Conservation (phyloP, 2,888 invertebrate species). For the Physocephala rufipes region DNA sequence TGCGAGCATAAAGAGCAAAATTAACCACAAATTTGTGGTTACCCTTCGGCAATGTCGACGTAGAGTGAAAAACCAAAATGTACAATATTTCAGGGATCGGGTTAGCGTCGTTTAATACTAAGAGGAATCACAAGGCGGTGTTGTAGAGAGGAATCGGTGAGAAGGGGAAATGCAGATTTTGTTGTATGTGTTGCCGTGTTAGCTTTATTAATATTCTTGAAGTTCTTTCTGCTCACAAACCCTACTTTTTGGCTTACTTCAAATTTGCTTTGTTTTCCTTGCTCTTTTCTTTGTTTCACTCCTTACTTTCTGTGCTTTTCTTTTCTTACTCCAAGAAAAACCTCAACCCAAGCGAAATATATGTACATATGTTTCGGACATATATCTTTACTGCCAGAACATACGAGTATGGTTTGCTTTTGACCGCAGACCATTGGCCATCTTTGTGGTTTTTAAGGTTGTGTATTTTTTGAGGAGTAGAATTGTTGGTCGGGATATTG, state of each 20-base stretch:
- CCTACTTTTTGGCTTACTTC: neutral
- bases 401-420: no score
- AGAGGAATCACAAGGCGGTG: constrained; percentile 2
- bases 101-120: constrained; percentile 19
- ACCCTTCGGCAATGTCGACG: constrained; percentile 10
- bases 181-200: constrained; percentile 19
- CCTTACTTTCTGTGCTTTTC: neutral
- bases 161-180: neutral
- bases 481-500: no score
- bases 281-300: neutral
- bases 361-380: constrained; percentile 17
- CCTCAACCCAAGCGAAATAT: constrained; percentile 27
- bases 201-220: constrained; percentile 35
- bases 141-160: neutral
- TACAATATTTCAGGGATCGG: constrained; percentile 30
- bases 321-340: neutral
- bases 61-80: constrained; percentile 37
- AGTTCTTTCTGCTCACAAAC: neutral
- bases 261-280: neutral
- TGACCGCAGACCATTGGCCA: no score
- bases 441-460: no score
- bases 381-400: neutral
- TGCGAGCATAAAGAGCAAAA: constrained; percentile 42
- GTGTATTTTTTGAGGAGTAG: no score
- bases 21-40: constrained; percentile 58